phyloP scores from a whole-genome alignment of 2,797 vertebrate genomes.

The Alosa sapidissima region DNA sequence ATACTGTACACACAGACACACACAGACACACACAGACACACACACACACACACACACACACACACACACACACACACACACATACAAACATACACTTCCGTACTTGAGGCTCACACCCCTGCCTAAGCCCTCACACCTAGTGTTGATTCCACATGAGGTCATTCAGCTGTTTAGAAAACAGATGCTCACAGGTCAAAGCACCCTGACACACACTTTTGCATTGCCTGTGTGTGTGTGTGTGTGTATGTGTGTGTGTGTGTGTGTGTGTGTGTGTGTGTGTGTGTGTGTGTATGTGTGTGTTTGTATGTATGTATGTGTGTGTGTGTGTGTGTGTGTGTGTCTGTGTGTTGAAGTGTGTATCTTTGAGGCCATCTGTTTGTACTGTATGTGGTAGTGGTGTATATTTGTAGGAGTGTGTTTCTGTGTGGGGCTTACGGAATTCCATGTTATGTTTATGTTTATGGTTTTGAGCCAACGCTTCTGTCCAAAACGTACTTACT shows the following conservation, averaged over 20 bases:
- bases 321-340: not conserved
- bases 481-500: too few species aligned
- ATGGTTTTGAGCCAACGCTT: too few species aligned
- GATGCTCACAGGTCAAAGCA: conserved; percentile 43
- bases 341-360: not conserved
- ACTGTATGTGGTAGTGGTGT: not conserved
- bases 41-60: not conserved
- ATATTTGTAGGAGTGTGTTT: not conserved
- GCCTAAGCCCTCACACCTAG: conserved; percentile 20
- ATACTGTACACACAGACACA: not conserved
- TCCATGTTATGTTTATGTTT: too few species aligned
- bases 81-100: not conserved
- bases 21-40: not conserved
- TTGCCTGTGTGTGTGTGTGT: too few species aligned
- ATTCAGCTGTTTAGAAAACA: conserved; percentile 53
- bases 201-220: conserved; percentile 4
- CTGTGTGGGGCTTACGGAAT: too few species aligned
- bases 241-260: conserved; percentile 6
- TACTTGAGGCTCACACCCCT: conserved; percentile 19
- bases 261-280: not conserved
- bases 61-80: conserved; percentile 8
- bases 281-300: not conserved
- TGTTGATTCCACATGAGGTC: conserved; percentile 32
- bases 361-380: not conserved
- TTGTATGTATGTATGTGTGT: not conserved